Base-by-base conservation (phyloP, 2,888 invertebrate genomes). In the Drosophila colorata region DNA sequence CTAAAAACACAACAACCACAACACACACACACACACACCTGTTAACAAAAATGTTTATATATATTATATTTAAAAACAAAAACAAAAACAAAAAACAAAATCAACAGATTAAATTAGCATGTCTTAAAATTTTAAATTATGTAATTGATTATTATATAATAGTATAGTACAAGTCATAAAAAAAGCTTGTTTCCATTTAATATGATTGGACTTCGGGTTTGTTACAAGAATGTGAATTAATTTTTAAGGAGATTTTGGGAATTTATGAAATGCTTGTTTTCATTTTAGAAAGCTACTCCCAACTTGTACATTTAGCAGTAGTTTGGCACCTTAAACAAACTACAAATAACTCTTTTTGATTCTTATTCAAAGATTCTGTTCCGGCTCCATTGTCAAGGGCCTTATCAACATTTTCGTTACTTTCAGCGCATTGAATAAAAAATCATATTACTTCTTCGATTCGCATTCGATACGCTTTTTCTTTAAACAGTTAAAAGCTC, bases 121-220 rank as follows among this genome's bases (percentile, higher is more conserved):
- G 83, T 83, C 83, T 86, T 86, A 78, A 80, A 82, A 75, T 82
- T 82, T 82, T 82, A 78, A 83, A 83, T 81, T 81, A 86, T 83
- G 83, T 83, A 83, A 86, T 86, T 83, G 84, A 83, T 86, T 80
- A 83, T 83, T 83, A 83, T 83, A 83, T 83, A 72, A 85, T 85
- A 83, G 83, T 64, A 76, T 80, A 86, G 87, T 80, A 86, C 81
- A 83, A 83, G 81, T 84, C 71, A 68, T 61, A 73, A 61, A 64
- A 41, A 33, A 20, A 23, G 41, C 11, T 82, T 58, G 65, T 81
- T 74, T 61, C 25, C 46, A 41, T 71, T 61, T 23, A 16, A 48
- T n/a, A 11, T 43, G 7, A 23, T 28, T 33, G 11, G 16, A 11
- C 20, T 55, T 35, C 13, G 14, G 16, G 16, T 13, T 31, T 33